A percentile compares a stretch with the other conserved stretches of the same genome.
Conservation (phyloP, 2,888 invertebrate species). For the Plagodis pulveraria region DNA sequence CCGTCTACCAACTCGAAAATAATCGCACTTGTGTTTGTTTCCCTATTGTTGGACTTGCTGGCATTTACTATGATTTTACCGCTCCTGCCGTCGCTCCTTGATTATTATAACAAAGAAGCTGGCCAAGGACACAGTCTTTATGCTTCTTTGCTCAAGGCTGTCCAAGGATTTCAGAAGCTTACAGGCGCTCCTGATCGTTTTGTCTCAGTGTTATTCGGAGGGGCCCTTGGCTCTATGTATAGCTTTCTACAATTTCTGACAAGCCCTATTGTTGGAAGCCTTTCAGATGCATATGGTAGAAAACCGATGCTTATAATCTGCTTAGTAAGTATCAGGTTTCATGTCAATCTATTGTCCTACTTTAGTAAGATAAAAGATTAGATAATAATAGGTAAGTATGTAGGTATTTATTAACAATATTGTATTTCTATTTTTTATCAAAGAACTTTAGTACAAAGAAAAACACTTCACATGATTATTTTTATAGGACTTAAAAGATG, state of each 20-base stretch:
- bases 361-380: slow-evolving; percentile 8
- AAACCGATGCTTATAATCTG: slow-evolving; percentile 93
- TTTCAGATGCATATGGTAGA: slow-evolving; percentile 97
- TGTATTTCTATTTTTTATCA: slow-evolving; percentile 6
- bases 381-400: not conserved
- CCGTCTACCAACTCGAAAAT: slow-evolving; percentile 69
- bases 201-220: slow-evolving; percentile 96
- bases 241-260: slow-evolving; percentile 97
- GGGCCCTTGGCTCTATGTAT: slow-evolving; percentile 97
- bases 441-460: not conserved
- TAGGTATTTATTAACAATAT: not conserved
- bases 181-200: slow-evolving; percentile 95
- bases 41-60: slow-evolving; percentile 95
- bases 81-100: slow-evolving; percentile 95
- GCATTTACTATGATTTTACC: slow-evolving; percentile 99
- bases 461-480: no score
- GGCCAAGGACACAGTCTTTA: slow-evolving; percentile 90
- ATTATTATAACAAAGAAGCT: slow-evolving; percentile 90
- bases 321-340: slow-evolving; percentile 85
- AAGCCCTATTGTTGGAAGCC: slow-evolving; percentile 96
- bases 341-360: not conserved
- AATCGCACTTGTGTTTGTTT: slow-evolving; percentile 91
- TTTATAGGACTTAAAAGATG: no score
- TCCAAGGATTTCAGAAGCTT: slow-evolving; percentile 89
- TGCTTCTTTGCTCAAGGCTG: slow-evolving; percentile 86